phyloP scores from a whole-genome alignment of 2,888 invertebrate species.

The Ophraella communa region DNA sequence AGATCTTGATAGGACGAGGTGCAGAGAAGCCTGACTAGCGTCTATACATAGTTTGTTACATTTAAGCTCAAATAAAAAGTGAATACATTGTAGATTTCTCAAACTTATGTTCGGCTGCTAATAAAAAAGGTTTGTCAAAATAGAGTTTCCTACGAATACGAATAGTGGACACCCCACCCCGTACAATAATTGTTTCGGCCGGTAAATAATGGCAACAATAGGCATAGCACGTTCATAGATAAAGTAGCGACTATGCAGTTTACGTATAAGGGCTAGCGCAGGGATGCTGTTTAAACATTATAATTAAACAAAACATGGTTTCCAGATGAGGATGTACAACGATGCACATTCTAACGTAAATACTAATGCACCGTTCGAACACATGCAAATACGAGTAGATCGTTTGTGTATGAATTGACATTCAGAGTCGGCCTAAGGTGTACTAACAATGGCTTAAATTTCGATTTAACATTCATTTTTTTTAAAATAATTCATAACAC shows the following conservation, averaged over 20 bases:
- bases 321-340: conserved; percentile 49
- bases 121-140: too few relatives aligned
- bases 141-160: too few relatives aligned
- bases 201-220: conserved; percentile 14
- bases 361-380: conserved; percentile 42
- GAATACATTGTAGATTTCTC: too few relatives aligned
- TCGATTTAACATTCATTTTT: too few relatives aligned
- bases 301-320: conserved; percentile 49
- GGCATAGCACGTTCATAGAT: conserved; percentile 22
- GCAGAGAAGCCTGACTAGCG: too few relatives aligned
- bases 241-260: conserved; percentile 32
- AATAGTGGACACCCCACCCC: too few relatives aligned
- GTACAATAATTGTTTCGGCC: neutral
- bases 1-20: too few relatives aligned
- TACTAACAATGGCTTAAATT: neutral
- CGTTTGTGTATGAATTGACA: conserved; percentile 38
- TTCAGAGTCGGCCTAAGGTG: neutral
- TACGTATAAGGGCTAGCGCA: conserved; percentile 39
- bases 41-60: too few relatives aligned
- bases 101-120: too few relatives aligned
- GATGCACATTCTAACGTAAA: conserved; percentile 49
- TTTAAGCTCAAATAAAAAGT: too few relatives aligned
- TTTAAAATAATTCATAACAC: too few relatives aligned
- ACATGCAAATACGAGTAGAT: conserved; percentile 48
- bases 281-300: conserved; percentile 46